phyloP scores from a whole-genome alignment of 1,140 invertebrate genomes.

The Heliconius eleuchia region DNA sequence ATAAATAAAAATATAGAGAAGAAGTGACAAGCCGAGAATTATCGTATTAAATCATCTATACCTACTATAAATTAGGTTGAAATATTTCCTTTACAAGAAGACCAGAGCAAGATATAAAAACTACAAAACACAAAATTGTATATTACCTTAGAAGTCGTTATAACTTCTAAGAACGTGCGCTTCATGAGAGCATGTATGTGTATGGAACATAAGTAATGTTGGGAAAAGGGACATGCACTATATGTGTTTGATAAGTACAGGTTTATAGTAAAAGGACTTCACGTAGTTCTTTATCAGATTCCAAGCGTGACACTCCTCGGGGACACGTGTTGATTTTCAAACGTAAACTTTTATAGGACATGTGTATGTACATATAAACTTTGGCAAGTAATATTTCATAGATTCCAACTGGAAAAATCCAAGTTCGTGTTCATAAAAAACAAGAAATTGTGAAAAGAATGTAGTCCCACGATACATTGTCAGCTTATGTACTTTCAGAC shows the following conservation, averaged over 20 bases:
- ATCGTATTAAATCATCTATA: too few relatives aligned
- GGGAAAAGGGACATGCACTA: neutral
- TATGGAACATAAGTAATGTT: too few relatives aligned
- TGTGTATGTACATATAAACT: neutral
- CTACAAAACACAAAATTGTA: too few relatives aligned
- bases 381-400: neutral
- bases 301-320: neutral
- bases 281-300: neutral
- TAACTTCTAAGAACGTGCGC: too few relatives aligned
- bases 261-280: neutral
- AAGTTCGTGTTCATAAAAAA: neutral
- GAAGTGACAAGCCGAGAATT: too few relatives aligned
- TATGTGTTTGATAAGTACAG: neutral
- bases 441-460: neutral
- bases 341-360: neutral
- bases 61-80: too few relatives aligned
- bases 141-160: too few relatives aligned
- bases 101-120: too few relatives aligned
- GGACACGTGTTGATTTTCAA: conserved; percentile 6
- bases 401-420: neutral
- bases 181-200: too few relatives aligned
- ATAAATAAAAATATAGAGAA: too few relatives aligned
- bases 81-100: too few relatives aligned
- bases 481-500: neutral
- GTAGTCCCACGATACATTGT: neutral